phyloP scores from a whole-genome alignment of 2,888 invertebrate species.

The Diploptera punctata region DNA sequence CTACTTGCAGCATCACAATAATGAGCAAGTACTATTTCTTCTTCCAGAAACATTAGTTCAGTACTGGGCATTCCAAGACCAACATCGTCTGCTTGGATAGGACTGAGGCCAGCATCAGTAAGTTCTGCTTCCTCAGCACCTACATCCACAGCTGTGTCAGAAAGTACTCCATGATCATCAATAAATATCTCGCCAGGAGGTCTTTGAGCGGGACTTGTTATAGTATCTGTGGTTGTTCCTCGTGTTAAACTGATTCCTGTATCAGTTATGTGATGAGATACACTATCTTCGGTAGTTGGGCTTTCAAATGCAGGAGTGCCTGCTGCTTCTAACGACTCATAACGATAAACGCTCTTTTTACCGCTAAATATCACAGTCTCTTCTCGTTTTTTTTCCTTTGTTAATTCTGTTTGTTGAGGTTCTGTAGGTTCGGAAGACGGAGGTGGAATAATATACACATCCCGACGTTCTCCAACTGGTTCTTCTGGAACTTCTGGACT shows the following conservation, averaged over 20 bases:
- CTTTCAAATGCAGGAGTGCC: constrained; percentile 52
- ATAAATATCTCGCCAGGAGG: constrained; percentile 43
- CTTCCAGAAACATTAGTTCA: constrained; percentile 53
- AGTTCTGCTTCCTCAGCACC: constrained; percentile 60
- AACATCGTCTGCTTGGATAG: constrained; percentile 61
- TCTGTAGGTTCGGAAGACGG: not conserved
- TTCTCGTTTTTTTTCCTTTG: constrained; percentile 55
- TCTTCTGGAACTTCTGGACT: constrained; percentile 49
- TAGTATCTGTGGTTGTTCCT: constrained; percentile 56
- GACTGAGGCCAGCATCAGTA: constrained; percentile 63
- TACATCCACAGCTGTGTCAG: constrained; percentile 56
- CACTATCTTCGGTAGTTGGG: constrained; percentile 58
- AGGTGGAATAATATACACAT: constrained; percentile 55
- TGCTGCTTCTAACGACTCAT: constrained; percentile 54
- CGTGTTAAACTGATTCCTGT: constrained; percentile 62
- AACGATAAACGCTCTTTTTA: constrained; percentile 59
- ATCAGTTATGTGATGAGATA: constrained; percentile 61
- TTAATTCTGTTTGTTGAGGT: constrained; percentile 33
- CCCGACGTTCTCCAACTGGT: constrained; percentile 48
- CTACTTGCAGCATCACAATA: constrained; percentile 59
- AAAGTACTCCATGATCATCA: constrained; percentile 53
- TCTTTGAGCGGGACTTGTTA: constrained; percentile 53
- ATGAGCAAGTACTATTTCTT: constrained; percentile 51
- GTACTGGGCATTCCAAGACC: constrained; percentile 49
- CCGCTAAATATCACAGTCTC: constrained; percentile 61